Evolutionary conservation across 1,140 invertebrate species (phyloP).

Genomic region (Myzus persicae): DNA sequence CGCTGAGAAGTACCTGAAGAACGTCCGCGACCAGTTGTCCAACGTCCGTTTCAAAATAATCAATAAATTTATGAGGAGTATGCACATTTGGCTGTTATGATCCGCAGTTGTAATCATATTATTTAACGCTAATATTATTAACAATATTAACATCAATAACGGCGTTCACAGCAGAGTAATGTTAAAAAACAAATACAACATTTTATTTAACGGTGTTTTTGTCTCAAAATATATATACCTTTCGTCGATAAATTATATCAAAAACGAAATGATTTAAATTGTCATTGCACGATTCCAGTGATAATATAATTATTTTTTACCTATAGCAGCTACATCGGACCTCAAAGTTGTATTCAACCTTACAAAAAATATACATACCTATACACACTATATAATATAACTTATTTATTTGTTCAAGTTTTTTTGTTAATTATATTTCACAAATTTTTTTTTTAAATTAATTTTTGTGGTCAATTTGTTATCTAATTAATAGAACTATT

Average conservation of each 20-base stretch:
- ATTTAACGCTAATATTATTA: background rate
- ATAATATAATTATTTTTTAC: background rate
- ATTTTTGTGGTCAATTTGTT: background rate
- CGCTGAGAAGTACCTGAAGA: constrained; percentile 21
- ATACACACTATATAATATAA: background rate
- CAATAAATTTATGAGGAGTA: constrained; percentile 27
- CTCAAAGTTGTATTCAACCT: background rate
- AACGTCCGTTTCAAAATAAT: background rate
- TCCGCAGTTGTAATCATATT: background rate
- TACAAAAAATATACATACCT: no score
- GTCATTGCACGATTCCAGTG: background rate
- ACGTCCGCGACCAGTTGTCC: background rate
- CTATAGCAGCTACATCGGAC: background rate
- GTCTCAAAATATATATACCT: background rate
- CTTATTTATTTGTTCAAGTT: background rate
- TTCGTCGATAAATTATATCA: background rate
- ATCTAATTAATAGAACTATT: background rate
- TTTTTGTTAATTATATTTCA: background rate
- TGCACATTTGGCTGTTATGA: constrained; percentile 26
- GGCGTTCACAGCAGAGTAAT: no score
- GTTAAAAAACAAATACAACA: background rate
- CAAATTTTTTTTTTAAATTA: background rate
- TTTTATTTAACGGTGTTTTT: background rate
- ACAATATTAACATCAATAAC: background rate
- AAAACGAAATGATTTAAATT: background rate